Conservation (phyloP, 2,113 vertebrate genomes). For the Pollachius pollachius region DNA sequence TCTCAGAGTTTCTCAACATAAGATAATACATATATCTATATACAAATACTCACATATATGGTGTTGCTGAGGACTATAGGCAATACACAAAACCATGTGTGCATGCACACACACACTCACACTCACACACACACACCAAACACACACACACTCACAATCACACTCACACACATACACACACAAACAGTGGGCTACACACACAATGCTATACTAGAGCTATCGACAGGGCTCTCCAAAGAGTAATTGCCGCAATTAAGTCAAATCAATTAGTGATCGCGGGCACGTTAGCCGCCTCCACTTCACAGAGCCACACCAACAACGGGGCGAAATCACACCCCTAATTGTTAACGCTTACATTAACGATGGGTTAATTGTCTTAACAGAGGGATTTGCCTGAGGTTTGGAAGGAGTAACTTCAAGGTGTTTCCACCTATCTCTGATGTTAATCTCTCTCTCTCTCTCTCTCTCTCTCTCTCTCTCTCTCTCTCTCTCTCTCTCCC, state of each 20-base stretch:
- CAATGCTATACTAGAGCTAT: constrained; percentile 24
- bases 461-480: neutral
- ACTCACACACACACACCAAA: neutral
- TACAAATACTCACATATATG: neutral
- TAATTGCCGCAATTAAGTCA: constrained; percentile 60
- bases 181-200: neutral
- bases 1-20: neutral
- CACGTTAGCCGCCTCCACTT: constrained; percentile 38
- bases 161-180: neutral
- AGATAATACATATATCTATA: neutral
- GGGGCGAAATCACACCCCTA: constrained; percentile 45
- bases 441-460: neutral
- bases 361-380: constrained; percentile 49
- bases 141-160: constrained; percentile 4
- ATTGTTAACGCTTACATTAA: constrained; percentile 55
- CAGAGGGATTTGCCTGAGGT: constrained; percentile 8
- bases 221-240: constrained; percentile 47
- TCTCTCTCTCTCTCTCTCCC: neutral
- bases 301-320: constrained; percentile 24
- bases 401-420: constrained; percentile 6
- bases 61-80: too few relatives aligned
- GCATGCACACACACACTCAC: neutral
- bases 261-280: constrained; percentile 66
- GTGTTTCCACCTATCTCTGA: constrained; percentile 3
- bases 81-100: too few relatives aligned